A percentile compares a stretch with the other conserved stretches of the same genome.
phyloP scores from a whole-genome alignment of 2,113 vertebrate species.

The Damaliscus lunatus region DNA sequence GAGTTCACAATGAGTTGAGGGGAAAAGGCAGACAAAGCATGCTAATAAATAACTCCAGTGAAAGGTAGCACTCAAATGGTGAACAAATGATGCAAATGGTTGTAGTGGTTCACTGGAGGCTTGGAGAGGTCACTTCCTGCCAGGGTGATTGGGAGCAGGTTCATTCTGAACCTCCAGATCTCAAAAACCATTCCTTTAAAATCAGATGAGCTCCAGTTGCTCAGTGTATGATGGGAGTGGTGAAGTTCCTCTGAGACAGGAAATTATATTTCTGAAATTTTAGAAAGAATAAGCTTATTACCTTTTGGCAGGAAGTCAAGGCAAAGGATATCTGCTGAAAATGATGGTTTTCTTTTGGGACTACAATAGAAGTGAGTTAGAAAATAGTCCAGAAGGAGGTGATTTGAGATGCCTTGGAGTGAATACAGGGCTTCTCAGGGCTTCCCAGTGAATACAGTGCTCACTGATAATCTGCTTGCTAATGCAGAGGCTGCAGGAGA shows the following conservation, averaged over 20 bases:
- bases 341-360: slow-evolving; percentile 25
- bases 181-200: background rate
- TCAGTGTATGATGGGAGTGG: background rate
- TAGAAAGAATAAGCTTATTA: background rate
- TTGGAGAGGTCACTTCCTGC: background rate
- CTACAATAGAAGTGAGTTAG: background rate
- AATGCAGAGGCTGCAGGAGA: background rate
- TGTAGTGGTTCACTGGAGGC: background rate
- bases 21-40: background rate
- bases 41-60: background rate
- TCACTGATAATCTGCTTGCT: background rate
- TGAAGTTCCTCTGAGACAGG: background rate
- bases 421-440: background rate
- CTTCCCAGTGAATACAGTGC: background rate
- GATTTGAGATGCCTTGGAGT: background rate
- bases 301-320: slow-evolving; percentile 14
- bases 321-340: slow-evolving; percentile 36
- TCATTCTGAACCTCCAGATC: background rate
- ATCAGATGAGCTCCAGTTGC: background rate
- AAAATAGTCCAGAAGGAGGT: background rate
- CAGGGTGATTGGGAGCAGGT: background rate
- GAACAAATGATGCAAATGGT: background rate
- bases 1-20: background rate
- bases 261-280: slow-evolving; percentile 26
- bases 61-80: background rate